phyloP scores from a whole-genome alignment of 2,888 invertebrate genomes.

The Euclidia mi region DNA sequence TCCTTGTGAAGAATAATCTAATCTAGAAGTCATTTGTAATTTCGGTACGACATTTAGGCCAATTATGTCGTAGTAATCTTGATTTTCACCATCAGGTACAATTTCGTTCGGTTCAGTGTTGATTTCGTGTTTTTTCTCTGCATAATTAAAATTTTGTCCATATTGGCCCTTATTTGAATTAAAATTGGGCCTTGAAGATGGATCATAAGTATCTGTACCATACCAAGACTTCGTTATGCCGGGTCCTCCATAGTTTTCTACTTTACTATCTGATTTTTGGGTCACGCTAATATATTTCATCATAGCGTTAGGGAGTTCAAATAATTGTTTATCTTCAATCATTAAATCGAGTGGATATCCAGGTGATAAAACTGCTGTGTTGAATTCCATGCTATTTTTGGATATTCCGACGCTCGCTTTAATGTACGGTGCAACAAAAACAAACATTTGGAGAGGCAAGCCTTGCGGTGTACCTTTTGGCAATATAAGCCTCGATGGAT shows the following conservation, averaged over 20 bases:
- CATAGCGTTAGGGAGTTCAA: slow-evolving; percentile 77
- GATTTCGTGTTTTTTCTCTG: slow-evolving; percentile 8
- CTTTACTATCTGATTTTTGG: slow-evolving; percentile 69
- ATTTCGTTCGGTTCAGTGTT: slow-evolving; percentile 7
- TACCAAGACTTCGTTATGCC: slow-evolving; percentile 62
- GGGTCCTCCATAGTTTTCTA: slow-evolving; percentile 57
- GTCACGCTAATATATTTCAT: slow-evolving; percentile 75
- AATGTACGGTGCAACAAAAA: slow-evolving; percentile 90
- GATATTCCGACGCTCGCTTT: slow-evolving; percentile 64
- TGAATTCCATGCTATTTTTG: slow-evolving; percentile 77
- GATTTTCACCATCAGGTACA: slow-evolving; percentile 6
- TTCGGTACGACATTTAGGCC: neutral
- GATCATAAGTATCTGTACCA: slow-evolving; percentile 47
- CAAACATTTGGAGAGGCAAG: slow-evolving; percentile 91
- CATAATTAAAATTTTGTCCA: slow-evolving; percentile 26
- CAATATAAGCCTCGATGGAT: slow-evolving; percentile 92
- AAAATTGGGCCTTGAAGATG: slow-evolving; percentile 53
- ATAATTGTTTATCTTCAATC: slow-evolving; percentile 83
- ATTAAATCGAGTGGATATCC: slow-evolving; percentile 94
- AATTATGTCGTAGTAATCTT: neutral
- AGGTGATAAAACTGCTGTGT: slow-evolving; percentile 79
- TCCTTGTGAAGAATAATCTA: slow-evolving; percentile 29
- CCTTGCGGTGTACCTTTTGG: slow-evolving; percentile 93
- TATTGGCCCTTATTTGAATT: slow-evolving; percentile 45
- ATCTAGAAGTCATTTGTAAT: slow-evolving; percentile 21